A percentile compares a stretch with the other conserved stretches of the same genome.
Conservation (phyloP, 2,797 vertebrate species). For the Cephalopachus bancanus region DNA sequence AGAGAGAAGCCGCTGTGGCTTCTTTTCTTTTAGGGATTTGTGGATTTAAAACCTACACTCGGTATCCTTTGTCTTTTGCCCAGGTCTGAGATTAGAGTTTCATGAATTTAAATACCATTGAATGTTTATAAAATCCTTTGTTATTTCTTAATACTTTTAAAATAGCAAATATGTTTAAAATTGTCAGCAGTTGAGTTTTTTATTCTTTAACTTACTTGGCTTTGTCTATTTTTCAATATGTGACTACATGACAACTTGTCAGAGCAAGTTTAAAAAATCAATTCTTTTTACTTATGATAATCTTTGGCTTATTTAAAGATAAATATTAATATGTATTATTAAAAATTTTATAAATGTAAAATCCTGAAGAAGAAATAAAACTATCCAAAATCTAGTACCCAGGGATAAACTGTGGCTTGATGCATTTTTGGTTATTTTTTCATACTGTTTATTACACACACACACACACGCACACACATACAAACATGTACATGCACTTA, state of each 20-base stretch:
- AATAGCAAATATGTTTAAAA: conserved; percentile 32
- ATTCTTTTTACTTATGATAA: conserved; percentile 3
- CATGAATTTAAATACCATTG: conserved; percentile 1
- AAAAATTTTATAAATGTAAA: conserved; percentile 6
- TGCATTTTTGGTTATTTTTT: conserved; percentile 7
- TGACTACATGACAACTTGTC: background rate
- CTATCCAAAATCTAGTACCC: background rate
- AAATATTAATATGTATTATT: conserved; percentile 15
- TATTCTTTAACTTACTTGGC: background rate
- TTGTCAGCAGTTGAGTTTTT: conserved; percentile 41
- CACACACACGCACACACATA: background rate
- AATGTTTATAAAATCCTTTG: background rate
- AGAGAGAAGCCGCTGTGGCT: conserved; percentile 18
- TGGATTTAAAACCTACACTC: background rate
- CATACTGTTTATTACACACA: background rate
- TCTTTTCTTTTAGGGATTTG: background rate
- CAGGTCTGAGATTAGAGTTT: background rate
- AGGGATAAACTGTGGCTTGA: background rate
- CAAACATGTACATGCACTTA: background rate
- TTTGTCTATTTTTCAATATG: conserved; percentile 12
- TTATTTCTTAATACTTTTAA: conserved; percentile 52
- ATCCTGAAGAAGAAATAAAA: conserved; percentile 15
- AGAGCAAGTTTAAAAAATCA: background rate
- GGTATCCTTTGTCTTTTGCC: background rate
- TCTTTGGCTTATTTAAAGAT: conserved; percentile 50